Percentiles rank a stretch among this genome's conserved stretches.
Evolutionary conservation across 2,888 invertebrate species (phyloP).

Genomic region (Periphyllus acericola): DNA sequence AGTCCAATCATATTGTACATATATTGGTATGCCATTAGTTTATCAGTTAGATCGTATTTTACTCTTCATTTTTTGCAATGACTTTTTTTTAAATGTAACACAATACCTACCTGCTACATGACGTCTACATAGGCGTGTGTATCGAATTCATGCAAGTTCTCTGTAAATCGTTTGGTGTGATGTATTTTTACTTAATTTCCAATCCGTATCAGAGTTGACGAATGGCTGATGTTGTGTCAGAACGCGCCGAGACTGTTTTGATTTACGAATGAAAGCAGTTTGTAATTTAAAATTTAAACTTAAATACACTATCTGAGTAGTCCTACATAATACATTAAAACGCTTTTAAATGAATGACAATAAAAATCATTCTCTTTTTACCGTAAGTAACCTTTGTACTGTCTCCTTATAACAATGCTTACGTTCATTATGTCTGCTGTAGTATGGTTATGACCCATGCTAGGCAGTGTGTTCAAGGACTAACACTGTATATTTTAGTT

Average conservation of each 20-base stretch:
- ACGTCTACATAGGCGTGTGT: too few species aligned
- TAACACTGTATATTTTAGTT: neutral
- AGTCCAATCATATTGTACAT: too few species aligned
- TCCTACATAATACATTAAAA: neutral
- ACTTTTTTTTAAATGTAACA: neutral
- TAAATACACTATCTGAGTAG: neutral
- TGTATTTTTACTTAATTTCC: neutral
- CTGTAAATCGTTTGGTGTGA: neutral
- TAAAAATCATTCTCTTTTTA: neutral
- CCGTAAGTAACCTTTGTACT: constrained; percentile 16
- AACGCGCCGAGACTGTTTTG: too few species aligned
- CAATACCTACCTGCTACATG: too few species aligned
- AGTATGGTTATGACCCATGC: too few species aligned
- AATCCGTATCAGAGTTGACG: neutral
- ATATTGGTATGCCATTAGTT: too few species aligned
- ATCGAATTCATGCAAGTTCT: neutral
- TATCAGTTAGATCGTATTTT: too few species aligned
- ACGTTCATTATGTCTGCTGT: too few species aligned
- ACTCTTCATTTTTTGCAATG: neutral
- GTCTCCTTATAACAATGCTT: neutral
- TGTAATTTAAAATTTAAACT: neutral
- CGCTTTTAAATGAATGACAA: neutral
- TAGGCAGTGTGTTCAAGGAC: neutral
- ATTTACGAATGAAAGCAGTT: neutral
- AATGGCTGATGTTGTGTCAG: too few species aligned